phyloP scores from a whole-genome alignment of 2,888 invertebrate species.

The Nemapogon koenigi region DNA sequence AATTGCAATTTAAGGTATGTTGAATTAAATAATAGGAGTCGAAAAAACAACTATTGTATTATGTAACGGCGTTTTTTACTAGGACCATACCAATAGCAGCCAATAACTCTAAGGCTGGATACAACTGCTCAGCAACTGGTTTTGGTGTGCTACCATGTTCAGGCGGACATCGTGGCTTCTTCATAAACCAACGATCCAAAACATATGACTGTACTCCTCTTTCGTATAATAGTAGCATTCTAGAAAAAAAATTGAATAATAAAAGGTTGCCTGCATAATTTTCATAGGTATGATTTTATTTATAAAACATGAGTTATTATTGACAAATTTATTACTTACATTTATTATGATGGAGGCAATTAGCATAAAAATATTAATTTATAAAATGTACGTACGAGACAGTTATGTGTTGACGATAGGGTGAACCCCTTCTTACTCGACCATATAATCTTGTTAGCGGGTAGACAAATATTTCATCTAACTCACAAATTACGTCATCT shows the following conservation, averaged over 20 bases:
- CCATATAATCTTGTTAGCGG: conserved; percentile 2
- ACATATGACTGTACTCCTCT: conserved; percentile 8
- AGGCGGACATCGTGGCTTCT: conserved; percentile 5
- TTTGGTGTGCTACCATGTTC: background rate
- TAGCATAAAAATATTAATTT: too few species aligned
- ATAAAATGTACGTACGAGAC: conserved; percentile 1
- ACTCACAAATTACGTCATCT: conserved; percentile 2
- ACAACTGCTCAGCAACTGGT: conserved; percentile 4
- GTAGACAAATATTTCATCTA: conserved; percentile 1
- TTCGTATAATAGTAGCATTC: conserved; percentile 5
- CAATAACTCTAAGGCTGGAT: conserved; percentile 1
- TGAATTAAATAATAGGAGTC: too few species aligned
- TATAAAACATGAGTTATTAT: background rate
- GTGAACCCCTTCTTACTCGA: background rate
- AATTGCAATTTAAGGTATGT: too few species aligned
- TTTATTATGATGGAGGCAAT: too few species aligned
- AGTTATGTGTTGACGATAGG: conserved; percentile 5
- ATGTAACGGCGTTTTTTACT: too few species aligned
- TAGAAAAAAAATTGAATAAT: background rate
- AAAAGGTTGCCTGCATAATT: background rate
- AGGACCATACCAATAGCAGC: conserved; percentile 3
- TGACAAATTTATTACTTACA: background rate
- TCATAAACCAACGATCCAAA: conserved; percentile 1
- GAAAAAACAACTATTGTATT: too few species aligned
- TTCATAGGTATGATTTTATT: background rate